Evolutionary conservation across 2,888 invertebrate genomes (phyloP).

Genomic region (Heliconius hortense): DNA sequence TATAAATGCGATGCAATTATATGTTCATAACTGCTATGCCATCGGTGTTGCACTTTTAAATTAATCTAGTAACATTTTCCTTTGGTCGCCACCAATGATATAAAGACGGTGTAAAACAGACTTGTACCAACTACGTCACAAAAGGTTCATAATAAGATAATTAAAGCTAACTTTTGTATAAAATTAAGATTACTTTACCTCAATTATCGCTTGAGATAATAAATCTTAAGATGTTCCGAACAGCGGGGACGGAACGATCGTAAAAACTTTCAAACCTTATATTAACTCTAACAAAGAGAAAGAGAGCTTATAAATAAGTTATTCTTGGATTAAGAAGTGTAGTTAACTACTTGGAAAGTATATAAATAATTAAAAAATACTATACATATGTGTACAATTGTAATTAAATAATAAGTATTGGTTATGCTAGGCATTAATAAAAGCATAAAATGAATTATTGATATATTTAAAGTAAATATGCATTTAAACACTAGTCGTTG

Average conservation of each 20-base stretch:
- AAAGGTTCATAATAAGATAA: background rate
- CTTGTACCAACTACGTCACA: background rate
- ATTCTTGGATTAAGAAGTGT: background rate
- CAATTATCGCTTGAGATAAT: slow-evolving; percentile 21
- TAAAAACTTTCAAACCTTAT: slow-evolving; percentile 33
- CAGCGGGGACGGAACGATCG: slow-evolving; percentile 27
- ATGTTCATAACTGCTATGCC: background rate
- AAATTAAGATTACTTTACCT: slow-evolving; percentile 11
- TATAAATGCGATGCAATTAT: too few species aligned
- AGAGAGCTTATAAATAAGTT: slow-evolving; percentile 13
- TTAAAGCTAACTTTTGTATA: slow-evolving; percentile 10
- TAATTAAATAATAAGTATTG: background rate
- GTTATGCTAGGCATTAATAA: background rate
- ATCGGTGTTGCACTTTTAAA: background rate
- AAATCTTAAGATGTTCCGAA: slow-evolving; percentile 20
- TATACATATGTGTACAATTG: background rate
- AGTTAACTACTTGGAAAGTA: background rate
- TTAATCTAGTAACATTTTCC: background rate
- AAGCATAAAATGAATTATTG: background rate
- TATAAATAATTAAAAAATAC: background rate
- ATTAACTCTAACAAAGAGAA: slow-evolving; percentile 12
- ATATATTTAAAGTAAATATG: background rate
- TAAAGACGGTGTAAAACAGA: background rate
- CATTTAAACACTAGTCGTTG: too few species aligned
- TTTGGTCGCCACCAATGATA: too few species aligned